These are phyloP conservation scores for Autographa gamma DNA, from an alignment of 2,888 invertebrate species.

Conservation along the genomic window DNA sequence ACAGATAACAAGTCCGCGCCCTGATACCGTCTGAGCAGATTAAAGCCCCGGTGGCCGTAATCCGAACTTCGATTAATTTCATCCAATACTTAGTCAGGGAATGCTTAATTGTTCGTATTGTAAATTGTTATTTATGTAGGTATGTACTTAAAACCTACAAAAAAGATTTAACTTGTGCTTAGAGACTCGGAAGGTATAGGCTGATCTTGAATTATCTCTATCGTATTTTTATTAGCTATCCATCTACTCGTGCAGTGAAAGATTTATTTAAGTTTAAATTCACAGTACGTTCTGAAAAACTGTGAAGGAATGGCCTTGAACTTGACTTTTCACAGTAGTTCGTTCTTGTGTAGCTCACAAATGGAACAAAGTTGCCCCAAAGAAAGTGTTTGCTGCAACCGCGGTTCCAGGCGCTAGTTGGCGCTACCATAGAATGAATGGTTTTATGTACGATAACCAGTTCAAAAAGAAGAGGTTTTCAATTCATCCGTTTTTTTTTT, in stretches of 20 bases:
- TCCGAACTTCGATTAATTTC: slow-evolving; percentile 89
- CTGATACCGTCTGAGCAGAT: slow-evolving; percentile 87
- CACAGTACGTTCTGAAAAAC: not conserved
- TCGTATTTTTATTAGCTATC: not conserved
- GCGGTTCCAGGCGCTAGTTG: slow-evolving; percentile 35
- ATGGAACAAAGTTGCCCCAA: slow-evolving; percentile 21
- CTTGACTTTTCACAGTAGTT: slow-evolving; percentile 5
- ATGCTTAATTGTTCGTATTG: slow-evolving; percentile 76
- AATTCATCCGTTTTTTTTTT: too few species aligned
- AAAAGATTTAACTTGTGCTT: slow-evolving; percentile 44
- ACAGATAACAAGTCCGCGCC: slow-evolving; percentile 89
- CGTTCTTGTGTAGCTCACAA: not conserved
- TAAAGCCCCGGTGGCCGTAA: slow-evolving; percentile 85
- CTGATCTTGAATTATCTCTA: slow-evolving; percentile 37
- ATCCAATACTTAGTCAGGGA: slow-evolving; percentile 85
- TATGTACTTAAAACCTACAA: slow-evolving; percentile 48
- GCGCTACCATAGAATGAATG: not conserved
- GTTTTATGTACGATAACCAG: too few species aligned
- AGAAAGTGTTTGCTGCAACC: slow-evolving; percentile 35
- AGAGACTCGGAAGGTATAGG: slow-evolving; percentile 14
- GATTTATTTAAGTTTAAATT: not conserved
- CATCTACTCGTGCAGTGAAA: not conserved
- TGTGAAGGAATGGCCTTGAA: not conserved
- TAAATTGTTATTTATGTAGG: slow-evolving; percentile 71
- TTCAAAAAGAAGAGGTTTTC: too few species aligned